phyloP scores from a whole-genome alignment of 2,797 vertebrate species.

The Tenualosa thibaudeaui region DNA sequence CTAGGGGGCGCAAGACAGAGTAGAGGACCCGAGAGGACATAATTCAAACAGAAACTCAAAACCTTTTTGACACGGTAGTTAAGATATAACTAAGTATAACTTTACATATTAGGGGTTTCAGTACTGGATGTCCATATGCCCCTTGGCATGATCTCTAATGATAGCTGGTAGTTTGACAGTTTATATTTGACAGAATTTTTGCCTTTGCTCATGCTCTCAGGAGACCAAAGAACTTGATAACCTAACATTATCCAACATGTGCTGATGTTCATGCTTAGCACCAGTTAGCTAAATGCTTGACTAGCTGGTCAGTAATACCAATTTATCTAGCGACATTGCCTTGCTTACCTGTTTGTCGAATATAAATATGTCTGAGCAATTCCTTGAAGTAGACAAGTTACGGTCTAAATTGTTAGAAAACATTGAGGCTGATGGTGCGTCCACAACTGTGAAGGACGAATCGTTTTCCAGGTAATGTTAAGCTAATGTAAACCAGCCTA shows the following conservation, averaged over 20 bases:
- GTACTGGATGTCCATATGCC: background rate
- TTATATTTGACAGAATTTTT: background rate
- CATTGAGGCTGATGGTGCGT: background rate
- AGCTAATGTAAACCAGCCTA: background rate
- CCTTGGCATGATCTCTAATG: background rate
- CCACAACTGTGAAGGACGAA: background rate
- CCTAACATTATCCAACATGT: background rate
- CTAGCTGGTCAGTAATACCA: background rate
- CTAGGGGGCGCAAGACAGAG: background rate
- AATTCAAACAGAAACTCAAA: background rate
- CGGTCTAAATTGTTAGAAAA: conserved; percentile 30
- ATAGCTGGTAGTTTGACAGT: background rate
- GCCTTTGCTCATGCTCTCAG: background rate
- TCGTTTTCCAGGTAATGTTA: conserved; percentile 18
- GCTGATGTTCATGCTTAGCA: background rate
- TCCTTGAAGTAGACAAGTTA: conserved; percentile 39
- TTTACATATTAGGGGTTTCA: background rate
- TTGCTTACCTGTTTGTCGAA: background rate
- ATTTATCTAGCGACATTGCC: background rate
- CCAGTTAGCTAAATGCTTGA: background rate
- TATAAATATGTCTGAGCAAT: conserved; percentile 38
- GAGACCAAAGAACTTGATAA: background rate
- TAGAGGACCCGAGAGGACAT: background rate
- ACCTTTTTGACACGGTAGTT: background rate
- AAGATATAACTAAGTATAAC: background rate